These are phyloP conservation scores for Mionectes olivaceus DNA, from an alignment of 2,797 vertebrate genomes.

Conservation along the genomic window DNA sequence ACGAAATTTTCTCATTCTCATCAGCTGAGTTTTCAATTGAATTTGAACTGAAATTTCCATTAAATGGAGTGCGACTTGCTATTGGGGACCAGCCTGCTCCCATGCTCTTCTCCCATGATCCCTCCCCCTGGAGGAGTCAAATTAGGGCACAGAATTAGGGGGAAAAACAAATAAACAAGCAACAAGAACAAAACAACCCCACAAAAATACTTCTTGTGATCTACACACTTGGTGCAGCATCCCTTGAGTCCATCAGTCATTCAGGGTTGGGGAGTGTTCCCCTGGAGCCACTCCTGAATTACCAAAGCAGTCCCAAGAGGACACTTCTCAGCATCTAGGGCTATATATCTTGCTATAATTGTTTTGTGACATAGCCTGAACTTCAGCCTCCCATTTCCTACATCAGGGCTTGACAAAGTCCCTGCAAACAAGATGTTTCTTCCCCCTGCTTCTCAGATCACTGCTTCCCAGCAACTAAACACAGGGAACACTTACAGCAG, in stretches of 20 bases:
- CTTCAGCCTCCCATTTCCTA: background rate
- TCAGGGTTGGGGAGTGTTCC: rapidly evolving
- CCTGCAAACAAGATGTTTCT: rapidly evolving
- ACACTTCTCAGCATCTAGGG: background rate
- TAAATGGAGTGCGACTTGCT: rapidly evolving
- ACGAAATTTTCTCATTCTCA: background rate
- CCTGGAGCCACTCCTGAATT: background rate
- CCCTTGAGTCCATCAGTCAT: rapidly evolving
- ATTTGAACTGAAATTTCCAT: too few species aligned
- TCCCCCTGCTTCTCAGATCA: background rate
- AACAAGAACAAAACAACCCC: background rate
- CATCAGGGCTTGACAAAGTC: background rate
- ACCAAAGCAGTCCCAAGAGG: background rate
- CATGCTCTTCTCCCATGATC: background rate
- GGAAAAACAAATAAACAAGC: background rate
- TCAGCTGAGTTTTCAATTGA: background rate
- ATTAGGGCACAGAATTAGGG: background rate
- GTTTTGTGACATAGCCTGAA: background rate
- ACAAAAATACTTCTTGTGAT: background rate
- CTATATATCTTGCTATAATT: background rate
- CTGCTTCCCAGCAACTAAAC: background rate
- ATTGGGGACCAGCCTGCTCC: background rate
- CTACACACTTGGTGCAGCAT: rapidly evolving
- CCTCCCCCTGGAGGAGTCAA: background rate
- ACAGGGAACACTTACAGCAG: background rate